Evolutionary conservation across 2,113 vertebrate species (phyloP).

Genomic region (Sarotherodon lohbergeri): DNA sequence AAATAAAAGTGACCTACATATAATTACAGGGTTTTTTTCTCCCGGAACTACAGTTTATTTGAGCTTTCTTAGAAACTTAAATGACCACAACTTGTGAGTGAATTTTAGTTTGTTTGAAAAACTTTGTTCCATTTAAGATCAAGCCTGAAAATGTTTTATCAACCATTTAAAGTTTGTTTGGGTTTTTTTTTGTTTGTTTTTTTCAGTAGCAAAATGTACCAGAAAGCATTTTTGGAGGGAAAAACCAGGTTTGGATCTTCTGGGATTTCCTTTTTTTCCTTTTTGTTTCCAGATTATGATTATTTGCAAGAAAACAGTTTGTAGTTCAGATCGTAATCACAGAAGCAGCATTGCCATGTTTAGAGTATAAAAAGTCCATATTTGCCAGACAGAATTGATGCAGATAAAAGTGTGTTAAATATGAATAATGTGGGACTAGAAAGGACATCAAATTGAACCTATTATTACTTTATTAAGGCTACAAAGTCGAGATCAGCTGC

Average conservation of each 20-base stretch:
- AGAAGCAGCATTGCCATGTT: neutral
- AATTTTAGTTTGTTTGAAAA: neutral
- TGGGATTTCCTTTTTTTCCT: neutral
- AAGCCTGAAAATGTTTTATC: neutral
- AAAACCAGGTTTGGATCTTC: rapidly evolving
- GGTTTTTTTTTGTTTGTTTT: neutral
- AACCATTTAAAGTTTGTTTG: neutral
- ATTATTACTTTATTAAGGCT: neutral
- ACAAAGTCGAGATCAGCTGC: neutral
- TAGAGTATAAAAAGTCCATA: neutral
- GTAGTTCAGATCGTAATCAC: neutral
- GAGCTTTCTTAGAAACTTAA: neutral
- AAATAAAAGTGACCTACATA: neutral
- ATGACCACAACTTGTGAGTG: neutral
- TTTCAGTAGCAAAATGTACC: neutral
- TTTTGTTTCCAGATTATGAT: neutral
- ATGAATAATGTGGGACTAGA: neutral
- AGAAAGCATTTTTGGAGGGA: neutral
- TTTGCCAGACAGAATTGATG: neutral
- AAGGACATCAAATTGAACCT: neutral
- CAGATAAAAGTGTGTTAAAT: neutral
- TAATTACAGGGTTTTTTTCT: neutral
- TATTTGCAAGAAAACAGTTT: neutral
- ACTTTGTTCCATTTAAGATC: neutral
- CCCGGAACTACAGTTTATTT: neutral